phyloP scores from a whole-genome alignment of 2,888 invertebrate species.

The Choreutis nemorana region DNA sequence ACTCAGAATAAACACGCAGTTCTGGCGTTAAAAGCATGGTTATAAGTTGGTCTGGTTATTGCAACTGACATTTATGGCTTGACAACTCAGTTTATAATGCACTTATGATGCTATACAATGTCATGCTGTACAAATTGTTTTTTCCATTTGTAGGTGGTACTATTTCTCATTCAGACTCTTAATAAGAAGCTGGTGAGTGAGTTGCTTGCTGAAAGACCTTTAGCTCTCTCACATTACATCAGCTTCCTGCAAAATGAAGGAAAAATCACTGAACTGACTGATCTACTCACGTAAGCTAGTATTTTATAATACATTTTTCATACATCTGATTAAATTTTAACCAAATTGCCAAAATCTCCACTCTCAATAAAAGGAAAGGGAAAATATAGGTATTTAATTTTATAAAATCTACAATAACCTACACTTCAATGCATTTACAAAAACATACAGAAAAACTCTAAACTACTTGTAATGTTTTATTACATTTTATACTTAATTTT shows the following conservation, averaged over 20 bases:
- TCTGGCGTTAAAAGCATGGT: too few species aligned
- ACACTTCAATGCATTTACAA: not conserved
- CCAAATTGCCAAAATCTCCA: too few species aligned
- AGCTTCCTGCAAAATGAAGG: constrained; percentile 75
- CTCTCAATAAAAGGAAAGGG: too few species aligned
- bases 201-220: constrained; percentile 71
- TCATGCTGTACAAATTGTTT: too few species aligned
- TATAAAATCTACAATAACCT: not conserved
- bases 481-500: too few species aligned
- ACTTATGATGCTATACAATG: too few species aligned
- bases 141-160: constrained; percentile 70
- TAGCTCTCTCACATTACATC: constrained; percentile 78
- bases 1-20: too few species aligned
- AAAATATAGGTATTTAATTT: too few species aligned
- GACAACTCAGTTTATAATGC: too few species aligned
- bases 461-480: too few species aligned
- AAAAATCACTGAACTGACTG: constrained; percentile 72
- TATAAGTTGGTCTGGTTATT: too few species aligned
- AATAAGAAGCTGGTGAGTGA: constrained; percentile 75
- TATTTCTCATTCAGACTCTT: constrained; percentile 79
- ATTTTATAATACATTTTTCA: constrained; percentile 1
- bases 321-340: constrained; percentile 1
- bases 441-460: not conserved
- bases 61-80: too few species aligned
- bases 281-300: constrained; percentile 74